A percentile compares a stretch with the other conserved stretches of the same genome.
Evolutionary conservation across 2,113 vertebrate genomes (phyloP).

Genomic region (Scophthalmus maximus): DNA sequence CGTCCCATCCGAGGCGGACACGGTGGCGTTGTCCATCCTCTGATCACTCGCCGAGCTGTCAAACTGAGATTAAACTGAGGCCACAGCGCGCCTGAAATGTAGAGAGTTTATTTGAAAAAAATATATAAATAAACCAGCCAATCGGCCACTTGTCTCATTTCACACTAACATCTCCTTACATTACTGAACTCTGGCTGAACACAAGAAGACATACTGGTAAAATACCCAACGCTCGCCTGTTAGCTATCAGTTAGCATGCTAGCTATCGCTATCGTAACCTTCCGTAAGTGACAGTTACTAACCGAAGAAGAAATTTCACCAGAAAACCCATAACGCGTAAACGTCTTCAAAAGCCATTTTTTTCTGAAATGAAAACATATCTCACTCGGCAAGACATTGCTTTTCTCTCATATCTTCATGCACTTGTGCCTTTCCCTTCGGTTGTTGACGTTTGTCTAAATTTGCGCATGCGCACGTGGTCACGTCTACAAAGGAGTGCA

Average conservation of each 20-base stretch:
- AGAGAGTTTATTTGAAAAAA: no score
- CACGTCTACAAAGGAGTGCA: neutral
- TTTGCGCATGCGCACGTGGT: constrained; percentile 45
- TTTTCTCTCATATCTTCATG: constrained; percentile 11
- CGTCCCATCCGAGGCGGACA: constrained; percentile 79
- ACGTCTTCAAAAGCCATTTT: neutral
- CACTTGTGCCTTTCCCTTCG: neutral
- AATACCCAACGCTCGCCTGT: no score
- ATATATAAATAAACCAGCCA: no score
- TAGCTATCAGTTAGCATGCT: constrained; percentile 51
- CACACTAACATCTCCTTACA: no score
- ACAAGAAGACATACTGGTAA: no score
- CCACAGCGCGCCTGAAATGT: neutral
- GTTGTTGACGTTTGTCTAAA: constrained; percentile 54
- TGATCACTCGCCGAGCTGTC: neutral
- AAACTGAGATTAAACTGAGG: constrained; percentile 13
- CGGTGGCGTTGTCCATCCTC: constrained; percentile 70
- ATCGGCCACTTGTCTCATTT: no score
- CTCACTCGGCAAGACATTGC: constrained; percentile 24
- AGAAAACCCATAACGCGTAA: neutral
- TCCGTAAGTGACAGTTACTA: neutral
- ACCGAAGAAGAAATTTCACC: neutral
- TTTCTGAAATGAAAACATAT: neutral
- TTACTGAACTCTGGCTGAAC: neutral
- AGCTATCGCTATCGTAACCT: constrained; percentile 29